Evolutionary conservation across 2,113 vertebrate genomes (phyloP).

Genomic region (Aegotheles bennettii): DNA sequence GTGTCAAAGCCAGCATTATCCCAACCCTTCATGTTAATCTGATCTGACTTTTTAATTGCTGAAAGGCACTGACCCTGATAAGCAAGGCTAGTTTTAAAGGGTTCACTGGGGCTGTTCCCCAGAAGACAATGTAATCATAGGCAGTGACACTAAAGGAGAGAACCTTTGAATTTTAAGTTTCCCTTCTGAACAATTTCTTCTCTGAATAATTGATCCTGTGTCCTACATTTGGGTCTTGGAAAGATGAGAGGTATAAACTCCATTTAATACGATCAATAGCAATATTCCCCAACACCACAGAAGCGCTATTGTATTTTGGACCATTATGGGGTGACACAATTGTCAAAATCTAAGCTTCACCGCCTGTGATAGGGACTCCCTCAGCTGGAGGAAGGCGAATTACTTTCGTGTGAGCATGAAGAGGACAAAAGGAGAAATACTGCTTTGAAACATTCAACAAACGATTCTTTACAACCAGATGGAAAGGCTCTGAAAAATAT

Average conservation of each 20-base stretch:
- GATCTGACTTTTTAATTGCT: not conserved
- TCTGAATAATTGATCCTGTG: conserved; percentile 32
- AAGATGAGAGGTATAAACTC: conserved; percentile 29
- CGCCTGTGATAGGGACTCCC: not conserved
- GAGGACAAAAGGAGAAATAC: conserved; percentile 39
- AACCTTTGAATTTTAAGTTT: not conserved
- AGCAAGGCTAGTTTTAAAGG: not conserved
- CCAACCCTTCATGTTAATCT: not conserved
- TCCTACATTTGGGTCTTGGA: conserved; percentile 18
- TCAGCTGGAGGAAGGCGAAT: conserved; percentile 27
- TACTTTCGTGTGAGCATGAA: not conserved
- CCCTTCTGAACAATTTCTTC: not conserved
- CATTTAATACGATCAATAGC: conserved; percentile 42
- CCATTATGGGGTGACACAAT: not conserved
- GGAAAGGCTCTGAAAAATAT: conserved; percentile 20
- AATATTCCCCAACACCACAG: not conserved
- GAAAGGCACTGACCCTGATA: not conserved
- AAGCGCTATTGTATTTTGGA: conserved; percentile 21
- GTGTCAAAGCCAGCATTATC: not conserved
- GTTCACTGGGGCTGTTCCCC: not conserved
- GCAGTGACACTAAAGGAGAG: not conserved
- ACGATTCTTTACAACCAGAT: not conserved
- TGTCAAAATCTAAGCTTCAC: not conserved
- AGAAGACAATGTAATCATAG: not conserved
- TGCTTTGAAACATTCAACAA: not conserved